Evolutionary conservation across 2,888 invertebrate species (phyloP).

Genomic region (Lasioglossum zephyrum): DNA sequence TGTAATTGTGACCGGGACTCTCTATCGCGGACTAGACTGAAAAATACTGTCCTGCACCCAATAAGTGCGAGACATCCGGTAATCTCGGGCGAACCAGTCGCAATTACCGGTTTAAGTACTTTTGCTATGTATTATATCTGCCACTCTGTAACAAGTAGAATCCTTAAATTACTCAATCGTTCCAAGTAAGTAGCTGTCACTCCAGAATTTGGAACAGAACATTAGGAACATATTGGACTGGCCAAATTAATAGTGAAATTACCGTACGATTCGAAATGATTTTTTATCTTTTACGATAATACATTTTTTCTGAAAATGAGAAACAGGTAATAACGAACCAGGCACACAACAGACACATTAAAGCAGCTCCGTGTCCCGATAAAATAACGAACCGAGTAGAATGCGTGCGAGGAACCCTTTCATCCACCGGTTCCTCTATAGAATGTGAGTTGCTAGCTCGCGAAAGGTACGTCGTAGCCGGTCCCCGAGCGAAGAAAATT

Average conservation of each 20-base stretch:
- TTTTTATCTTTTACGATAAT: not conserved
- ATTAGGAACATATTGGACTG: not conserved
- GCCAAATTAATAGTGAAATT: not conserved
- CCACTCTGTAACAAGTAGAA: not conserved
- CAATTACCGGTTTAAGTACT: not conserved
- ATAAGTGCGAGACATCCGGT: not conserved
- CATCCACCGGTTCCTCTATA: not conserved
- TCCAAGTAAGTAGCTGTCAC: not conserved
- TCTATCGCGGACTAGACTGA: not conserved
- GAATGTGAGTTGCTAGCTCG: not conserved
- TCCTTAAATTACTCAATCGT: not conserved
- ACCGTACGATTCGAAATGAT: too few species aligned
- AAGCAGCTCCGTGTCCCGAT: not conserved
- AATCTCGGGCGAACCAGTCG: not conserved
- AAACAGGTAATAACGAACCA: not conserved
- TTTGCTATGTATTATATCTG: not conserved
- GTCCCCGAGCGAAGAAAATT: conserved; percentile 41
- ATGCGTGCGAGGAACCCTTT: conserved; percentile 10
- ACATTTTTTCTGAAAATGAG: not conserved
- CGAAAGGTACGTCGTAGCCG: conserved; percentile 20
- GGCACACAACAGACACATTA: not conserved
- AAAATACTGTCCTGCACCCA: not conserved
- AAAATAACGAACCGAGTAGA: not conserved
- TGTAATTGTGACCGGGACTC: not conserved
- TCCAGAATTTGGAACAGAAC: not conserved